Evolutionary conservation across 1,140 invertebrate genomes (phyloP).

Genomic region (Zaprionus inermis): DNA sequence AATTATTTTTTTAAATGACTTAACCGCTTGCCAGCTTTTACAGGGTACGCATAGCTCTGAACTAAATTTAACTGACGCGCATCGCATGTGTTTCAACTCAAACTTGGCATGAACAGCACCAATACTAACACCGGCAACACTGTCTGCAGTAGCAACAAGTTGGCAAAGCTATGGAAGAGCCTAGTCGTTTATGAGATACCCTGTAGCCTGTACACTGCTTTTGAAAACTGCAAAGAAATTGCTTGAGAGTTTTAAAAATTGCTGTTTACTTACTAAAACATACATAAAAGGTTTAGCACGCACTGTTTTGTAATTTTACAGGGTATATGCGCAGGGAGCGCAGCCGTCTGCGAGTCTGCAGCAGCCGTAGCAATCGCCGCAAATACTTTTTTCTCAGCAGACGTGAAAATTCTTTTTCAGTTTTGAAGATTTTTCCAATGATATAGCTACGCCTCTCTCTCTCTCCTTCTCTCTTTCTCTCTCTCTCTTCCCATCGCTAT

Average conservation of each 20-base stretch:
- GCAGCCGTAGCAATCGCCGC: background rate
- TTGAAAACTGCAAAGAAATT: too few relatives aligned
- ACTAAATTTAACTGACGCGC: conserved; percentile 43
- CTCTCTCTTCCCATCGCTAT: background rate
- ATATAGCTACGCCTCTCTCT: background rate
- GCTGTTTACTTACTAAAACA: too few relatives aligned
- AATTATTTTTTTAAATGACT: too few relatives aligned
- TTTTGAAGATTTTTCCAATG: conserved; percentile 32
- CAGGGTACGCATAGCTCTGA: conserved; percentile 19
- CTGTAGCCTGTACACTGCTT: too few relatives aligned
- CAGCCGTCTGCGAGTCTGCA: background rate
- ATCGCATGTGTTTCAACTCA: conserved; percentile 43
- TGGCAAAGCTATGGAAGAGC: background rate
- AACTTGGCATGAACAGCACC: conserved; percentile 46
- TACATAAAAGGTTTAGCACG: too few relatives aligned
- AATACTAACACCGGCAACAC: background rate
- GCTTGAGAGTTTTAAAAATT: too few relatives aligned
- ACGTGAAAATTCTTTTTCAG: conserved; percentile 37
- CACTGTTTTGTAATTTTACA: background rate
- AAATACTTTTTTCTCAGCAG: conserved; percentile 17
- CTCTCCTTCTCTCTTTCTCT: background rate
- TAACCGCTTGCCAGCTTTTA: background rate
- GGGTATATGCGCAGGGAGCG: background rate
- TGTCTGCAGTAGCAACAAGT: background rate
- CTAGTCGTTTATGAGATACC: background rate